These are phyloP conservation scores for Trachymyrmex septentrionalis DNA, from an alignment of 1,140 invertebrate genomes.

Conservation along the genomic window DNA sequence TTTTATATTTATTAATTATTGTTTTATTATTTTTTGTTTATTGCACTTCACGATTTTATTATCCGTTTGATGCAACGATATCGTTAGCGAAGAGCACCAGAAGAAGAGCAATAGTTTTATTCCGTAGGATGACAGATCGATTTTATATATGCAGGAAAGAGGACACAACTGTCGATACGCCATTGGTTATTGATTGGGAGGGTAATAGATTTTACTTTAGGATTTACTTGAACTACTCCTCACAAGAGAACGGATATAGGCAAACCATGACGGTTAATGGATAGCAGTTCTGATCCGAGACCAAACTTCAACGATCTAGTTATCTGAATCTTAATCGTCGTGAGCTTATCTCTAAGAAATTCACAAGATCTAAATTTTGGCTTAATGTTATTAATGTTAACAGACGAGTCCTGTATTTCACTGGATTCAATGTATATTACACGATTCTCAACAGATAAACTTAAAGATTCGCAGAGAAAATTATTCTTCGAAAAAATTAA, in stretches of 20 bases:
- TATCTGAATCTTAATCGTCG: neutral
- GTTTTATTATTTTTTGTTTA: neutral
- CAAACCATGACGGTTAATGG: neutral
- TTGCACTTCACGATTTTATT: neutral
- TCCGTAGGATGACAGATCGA: neutral
- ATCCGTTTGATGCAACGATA: neutral
- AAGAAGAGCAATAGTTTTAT: neutral
- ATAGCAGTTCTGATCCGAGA: constrained; percentile 10
- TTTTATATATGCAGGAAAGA: neutral
- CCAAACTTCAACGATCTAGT: constrained; percentile 21
- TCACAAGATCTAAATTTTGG: neutral
- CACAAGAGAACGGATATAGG: neutral
- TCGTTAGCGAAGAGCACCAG: neutral
- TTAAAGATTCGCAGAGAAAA: neutral
- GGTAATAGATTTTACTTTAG: constrained; percentile 6
- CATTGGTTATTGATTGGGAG: constrained; percentile 11
- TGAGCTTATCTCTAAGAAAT: constrained; percentile 9
- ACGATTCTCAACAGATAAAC: neutral
- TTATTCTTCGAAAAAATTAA: neutral
- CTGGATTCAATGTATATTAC: neutral
- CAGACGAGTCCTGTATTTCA: neutral
- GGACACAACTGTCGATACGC: constrained; percentile 6
- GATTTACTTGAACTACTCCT: constrained; percentile 29
- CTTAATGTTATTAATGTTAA: constrained; percentile 1
- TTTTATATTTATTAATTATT: neutral